Conservation (phyloP, 2,797 vertebrate species). For the Enteromius thamalakanensis region DNA sequence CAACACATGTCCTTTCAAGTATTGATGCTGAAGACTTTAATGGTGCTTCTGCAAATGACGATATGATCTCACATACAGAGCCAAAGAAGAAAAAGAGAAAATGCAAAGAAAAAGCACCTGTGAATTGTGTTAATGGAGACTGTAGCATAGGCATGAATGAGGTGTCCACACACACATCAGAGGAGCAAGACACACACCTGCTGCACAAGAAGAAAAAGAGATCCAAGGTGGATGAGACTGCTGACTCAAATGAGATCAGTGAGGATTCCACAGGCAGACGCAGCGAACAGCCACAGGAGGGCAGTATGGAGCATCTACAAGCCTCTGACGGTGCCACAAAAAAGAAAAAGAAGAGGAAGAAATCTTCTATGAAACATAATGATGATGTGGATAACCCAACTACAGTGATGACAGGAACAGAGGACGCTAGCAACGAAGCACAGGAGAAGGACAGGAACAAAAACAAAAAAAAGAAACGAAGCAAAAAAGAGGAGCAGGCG, state of each 20-base stretch:
- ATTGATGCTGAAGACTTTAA: slow-evolving; percentile 44
- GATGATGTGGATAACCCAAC: neutral
- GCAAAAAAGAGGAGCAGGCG: slow-evolving; percentile 15
- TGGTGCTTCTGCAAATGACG: neutral
- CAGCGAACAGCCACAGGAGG: slow-evolving; percentile 28
- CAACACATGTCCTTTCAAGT: neutral
- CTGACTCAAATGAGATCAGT: neutral
- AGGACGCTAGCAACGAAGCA: slow-evolving; percentile 3
- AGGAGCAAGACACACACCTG: neutral
- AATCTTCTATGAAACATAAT: slow-evolving; percentile 44
- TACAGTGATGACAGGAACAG: neutral
- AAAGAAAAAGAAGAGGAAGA: slow-evolving; percentile 69
- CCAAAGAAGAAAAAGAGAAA: slow-evolving; percentile 62
- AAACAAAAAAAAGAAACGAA: slow-evolving; percentile 49
- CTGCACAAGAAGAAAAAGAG: slow-evolving; percentile 55
- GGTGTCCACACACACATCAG: neutral
- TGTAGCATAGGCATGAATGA: neutral
- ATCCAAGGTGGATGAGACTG: slow-evolving; percentile 52
- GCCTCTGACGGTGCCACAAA: slow-evolving; percentile 24
- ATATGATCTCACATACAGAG: neutral
- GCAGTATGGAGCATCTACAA: slow-evolving; percentile 18
- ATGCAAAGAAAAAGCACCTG: slow-evolving; percentile 52
- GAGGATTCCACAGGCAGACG: slow-evolving; percentile 17
- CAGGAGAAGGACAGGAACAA: slow-evolving; percentile 18
- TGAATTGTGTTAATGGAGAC: neutral